phyloP scores from a whole-genome alignment of 1,140 invertebrate species.

The Drosophila pectinifera region DNA sequence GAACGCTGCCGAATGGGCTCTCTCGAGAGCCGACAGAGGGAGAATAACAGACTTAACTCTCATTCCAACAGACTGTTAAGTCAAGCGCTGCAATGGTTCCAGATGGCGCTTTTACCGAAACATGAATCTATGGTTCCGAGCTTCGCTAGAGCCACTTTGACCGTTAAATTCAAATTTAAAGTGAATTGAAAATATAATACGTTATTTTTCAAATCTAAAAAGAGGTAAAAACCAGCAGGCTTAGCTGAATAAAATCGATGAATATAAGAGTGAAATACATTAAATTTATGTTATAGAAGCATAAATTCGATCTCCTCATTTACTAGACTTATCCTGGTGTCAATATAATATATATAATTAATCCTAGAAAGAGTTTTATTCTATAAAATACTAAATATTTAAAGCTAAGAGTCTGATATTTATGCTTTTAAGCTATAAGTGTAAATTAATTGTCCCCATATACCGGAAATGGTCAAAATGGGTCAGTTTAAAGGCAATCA shows the following conservation, averaged over 20 bases:
- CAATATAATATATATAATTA: background rate
- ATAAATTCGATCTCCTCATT: background rate
- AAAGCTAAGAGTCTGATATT: no score
- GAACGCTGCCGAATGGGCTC: no score
- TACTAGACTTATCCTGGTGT: background rate
- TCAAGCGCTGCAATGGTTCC: no score
- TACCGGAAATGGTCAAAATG: conserved; percentile 1
- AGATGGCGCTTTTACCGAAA: background rate
- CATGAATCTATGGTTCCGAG: background rate
- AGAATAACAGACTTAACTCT: no score
- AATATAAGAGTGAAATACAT: no score
- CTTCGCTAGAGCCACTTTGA: background rate
- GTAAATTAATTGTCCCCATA: background rate
- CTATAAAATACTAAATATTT: no score
- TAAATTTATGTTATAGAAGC: no score
- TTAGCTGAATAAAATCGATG: no score
- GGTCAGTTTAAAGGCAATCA: conserved; percentile 8
- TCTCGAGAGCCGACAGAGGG: no score
- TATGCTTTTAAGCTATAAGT: background rate
- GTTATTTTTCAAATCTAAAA: background rate
- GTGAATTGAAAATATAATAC: no score
- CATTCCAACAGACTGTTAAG: no score
- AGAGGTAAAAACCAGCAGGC: no score
- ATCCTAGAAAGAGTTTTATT: background rate
- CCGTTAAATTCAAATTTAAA: background rate